phyloP scores from a whole-genome alignment of 2,797 vertebrate species.

The Hapalemur alaotrensis region DNA sequence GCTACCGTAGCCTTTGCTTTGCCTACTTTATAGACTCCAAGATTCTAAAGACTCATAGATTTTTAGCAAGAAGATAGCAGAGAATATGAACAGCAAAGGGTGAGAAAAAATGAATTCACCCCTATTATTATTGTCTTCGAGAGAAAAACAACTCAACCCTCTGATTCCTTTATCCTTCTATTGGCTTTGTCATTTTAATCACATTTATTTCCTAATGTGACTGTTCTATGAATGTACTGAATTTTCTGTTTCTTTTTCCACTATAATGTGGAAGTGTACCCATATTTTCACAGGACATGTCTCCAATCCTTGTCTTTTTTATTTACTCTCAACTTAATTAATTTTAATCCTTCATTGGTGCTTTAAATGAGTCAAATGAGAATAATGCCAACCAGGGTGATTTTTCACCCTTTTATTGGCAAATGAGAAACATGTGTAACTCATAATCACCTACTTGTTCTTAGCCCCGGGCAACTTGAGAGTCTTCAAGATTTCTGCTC shows the following conservation, averaged over 20 bases:
- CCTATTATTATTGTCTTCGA: neutral
- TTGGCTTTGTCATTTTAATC: neutral
- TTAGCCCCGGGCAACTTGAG: neutral
- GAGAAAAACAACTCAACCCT: neutral
- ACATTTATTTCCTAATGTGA: neutral
- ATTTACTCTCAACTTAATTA: constrained; percentile 26
- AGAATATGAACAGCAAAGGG: neutral
- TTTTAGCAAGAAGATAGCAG: neutral
- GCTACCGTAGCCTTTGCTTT: neutral
- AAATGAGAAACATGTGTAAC: constrained; percentile 32
- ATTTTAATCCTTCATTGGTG: constrained; percentile 37
- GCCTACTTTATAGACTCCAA: neutral
- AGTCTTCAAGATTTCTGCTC: neutral
- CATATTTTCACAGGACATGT: neutral
- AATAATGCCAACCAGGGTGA: constrained; percentile 15
- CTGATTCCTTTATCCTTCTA: neutral
- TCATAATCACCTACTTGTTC: constrained; percentile 51
- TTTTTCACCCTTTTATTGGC: constrained; percentile 36
- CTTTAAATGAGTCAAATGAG: constrained; percentile 30
- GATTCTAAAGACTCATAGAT: neutral
- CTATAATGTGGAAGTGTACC: neutral
- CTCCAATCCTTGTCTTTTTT: constrained; percentile 30
- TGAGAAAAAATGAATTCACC: neutral
- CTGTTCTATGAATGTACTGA: neutral
- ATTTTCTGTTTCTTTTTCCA: neutral